phyloP scores from a whole-genome alignment of 2,113 vertebrate genomes.

The Micronycteris hirsuta region DNA sequence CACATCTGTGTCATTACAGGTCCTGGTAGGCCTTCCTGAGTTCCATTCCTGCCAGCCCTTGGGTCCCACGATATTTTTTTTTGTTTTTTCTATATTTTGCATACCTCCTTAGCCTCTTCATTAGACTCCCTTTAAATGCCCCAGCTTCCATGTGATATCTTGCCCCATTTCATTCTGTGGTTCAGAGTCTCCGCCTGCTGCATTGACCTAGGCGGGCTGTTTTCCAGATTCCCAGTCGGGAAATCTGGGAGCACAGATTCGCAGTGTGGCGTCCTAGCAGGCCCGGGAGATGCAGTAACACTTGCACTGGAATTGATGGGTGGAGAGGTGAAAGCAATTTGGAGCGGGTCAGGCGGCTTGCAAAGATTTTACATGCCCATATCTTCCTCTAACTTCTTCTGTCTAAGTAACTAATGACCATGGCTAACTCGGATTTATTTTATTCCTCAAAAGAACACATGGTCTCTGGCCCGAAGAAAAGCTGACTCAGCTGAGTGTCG shows the following conservation, averaged over 20 bases:
- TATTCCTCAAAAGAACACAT: not conserved
- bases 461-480: not conserved
- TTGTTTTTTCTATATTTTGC: not conserved
- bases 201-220: fast-evolving
- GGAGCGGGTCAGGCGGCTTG: not conserved
- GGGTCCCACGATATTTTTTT: fast-evolving
- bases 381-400: not conserved
- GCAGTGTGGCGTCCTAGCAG: too few species aligned
- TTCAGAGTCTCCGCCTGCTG: not conserved
- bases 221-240: not conserved
- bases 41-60: not conserved
- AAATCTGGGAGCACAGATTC: not conserved
- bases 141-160: not conserved
- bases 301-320: too few species aligned
- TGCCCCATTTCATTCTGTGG: not conserved
- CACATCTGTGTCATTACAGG: not conserved
- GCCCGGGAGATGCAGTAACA: not conserved
- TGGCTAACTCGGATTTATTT: not conserved
- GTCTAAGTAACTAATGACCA: not conserved
- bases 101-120: too few species aligned
- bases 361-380: not conserved
- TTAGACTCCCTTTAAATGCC: not conserved
- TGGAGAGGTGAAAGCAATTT: not conserved
- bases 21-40: not conserved
- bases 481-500: too few species aligned